A percentile compares a stretch with the other conserved stretches of the same genome.
Evolutionary conservation across 2,113 vertebrate genomes (phyloP).

Genomic region (Ceuthmochares aereus): DNA sequence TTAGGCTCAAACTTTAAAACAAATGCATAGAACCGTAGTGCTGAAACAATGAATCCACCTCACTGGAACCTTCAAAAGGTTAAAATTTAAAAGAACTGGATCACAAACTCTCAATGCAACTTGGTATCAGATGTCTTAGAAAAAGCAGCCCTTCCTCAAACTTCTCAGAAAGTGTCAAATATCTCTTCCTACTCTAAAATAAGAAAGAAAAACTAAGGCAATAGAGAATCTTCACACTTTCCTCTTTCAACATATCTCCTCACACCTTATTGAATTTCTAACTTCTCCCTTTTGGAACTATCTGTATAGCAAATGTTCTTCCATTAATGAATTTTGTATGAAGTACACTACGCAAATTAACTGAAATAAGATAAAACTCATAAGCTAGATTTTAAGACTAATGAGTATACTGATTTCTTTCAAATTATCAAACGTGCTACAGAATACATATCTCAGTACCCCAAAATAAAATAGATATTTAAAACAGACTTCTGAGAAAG

Average conservation of each 20-base stretch:
- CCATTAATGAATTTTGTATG: not conserved
- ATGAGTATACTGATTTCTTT: not conserved
- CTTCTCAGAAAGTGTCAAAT: not conserved
- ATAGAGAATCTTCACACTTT: not conserved
- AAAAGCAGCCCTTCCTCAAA: not conserved
- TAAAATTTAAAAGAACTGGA: not conserved
- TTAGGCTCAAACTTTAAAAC: not conserved
- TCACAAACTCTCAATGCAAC: not conserved
- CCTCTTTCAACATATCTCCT: not conserved
- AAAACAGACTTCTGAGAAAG: not conserved
- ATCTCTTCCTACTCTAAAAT: not conserved
- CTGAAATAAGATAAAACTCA: not conserved
- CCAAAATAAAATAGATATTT: not conserved
- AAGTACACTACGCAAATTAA: not conserved
- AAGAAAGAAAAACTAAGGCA: not conserved
- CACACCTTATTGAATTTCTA: not conserved
- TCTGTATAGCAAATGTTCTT: not conserved
- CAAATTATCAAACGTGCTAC: not conserved
- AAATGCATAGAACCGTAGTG: not conserved
- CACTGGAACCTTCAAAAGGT: not conserved
- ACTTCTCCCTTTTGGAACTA: not conserved
- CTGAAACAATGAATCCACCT: not conserved
- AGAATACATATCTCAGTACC: not conserved
- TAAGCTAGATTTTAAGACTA: not conserved
- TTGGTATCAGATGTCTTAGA: not conserved